Base-by-base conservation (phyloP, 2,797 vertebrate species). In the Muraenolepis orangiensis region DNA sequence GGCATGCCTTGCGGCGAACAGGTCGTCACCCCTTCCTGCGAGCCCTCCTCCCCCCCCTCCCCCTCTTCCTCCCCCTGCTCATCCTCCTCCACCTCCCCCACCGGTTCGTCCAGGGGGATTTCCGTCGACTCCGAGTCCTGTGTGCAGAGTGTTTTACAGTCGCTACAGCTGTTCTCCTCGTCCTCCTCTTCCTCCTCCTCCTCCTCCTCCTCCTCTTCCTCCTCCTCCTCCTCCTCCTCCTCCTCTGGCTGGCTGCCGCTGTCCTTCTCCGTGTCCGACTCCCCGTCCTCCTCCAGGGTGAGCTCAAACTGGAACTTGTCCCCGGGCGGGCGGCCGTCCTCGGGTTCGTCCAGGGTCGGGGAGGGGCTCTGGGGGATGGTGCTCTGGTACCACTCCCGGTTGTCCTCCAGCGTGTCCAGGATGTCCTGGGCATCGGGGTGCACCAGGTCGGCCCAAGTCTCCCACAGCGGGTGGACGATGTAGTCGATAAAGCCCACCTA, bases 341-440 rank as follows among this genome's bases (percentile, higher is more conserved):
- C 94, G 18, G 94, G 93, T 72, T 96, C 95, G 34, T 97, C 97
- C 51, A 96, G 92, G 0, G 94, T 90, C 16, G 97, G 97, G 76
- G 97, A 98, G 20, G 98, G 98, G 91, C 98, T 99, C 85, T 98
- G 97, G 77, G 98, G 98, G 82, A 99, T 99, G 94, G 97, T 99
- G 96, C 97, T 98, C 94, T 98, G 97, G 91, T 99, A 99, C 97
- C 97, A 99, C 89, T 99, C 98, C 85, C 98, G 93, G 93, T 99
- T 99, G 93, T 99, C 97, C 89, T 99, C 97, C 90, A 99, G 89
- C 11, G 95, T 98, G 93, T 99, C 97, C 89, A 99, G 90, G 88
- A 98, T 98, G 92, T 98, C 97, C 91, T 99, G 97, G 89, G 97
- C 98, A 1, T 99, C 98, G 0, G 97, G 98, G 84, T 99, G 97